These are phyloP conservation scores for Varecia variegata DNA, from an alignment of 2,797 vertebrate species.

Conservation along the genomic window DNA sequence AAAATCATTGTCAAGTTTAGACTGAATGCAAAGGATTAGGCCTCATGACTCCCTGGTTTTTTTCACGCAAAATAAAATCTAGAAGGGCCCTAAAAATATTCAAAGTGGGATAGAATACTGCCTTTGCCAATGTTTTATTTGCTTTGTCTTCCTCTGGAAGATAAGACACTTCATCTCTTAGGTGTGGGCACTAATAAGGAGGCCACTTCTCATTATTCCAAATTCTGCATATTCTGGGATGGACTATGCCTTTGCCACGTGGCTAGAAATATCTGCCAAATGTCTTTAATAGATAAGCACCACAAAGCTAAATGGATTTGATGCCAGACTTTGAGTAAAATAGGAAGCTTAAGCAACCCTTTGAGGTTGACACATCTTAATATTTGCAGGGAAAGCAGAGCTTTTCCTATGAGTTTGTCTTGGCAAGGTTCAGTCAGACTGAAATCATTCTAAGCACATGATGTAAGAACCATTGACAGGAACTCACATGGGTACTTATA, in stretches of 20 bases:
- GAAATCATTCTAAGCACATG: slow-evolving; percentile 24
- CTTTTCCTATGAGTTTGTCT: slow-evolving; percentile 35
- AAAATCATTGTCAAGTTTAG: background rate
- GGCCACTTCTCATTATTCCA: background rate
- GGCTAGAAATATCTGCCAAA: background rate
- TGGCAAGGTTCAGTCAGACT: slow-evolving; percentile 35
- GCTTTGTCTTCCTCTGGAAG: slow-evolving; percentile 8
- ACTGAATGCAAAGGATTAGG: background rate
- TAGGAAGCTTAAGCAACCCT: slow-evolving; percentile 21
- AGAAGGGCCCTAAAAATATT: background rate
- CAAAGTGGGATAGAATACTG: background rate
- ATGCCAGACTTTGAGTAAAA: slow-evolving; percentile 21
- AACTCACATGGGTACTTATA: background rate
- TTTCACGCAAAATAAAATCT: background rate
- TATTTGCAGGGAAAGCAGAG: slow-evolving; percentile 43
- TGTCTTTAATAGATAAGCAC: slow-evolving; percentile 11
- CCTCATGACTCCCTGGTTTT: background rate
- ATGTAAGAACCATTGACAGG: slow-evolving; percentile 2
- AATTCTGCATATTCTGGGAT: background rate
- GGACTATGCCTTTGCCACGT: background rate
- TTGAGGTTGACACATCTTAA: slow-evolving; percentile 24
- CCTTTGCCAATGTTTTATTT: background rate
- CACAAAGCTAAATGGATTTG: slow-evolving; percentile 3
- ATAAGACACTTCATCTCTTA: background rate
- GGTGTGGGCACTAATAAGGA: background rate